Base-by-base conservation (phyloP, 2,113 vertebrate genomes). In the Vanacampus margaritifer region DNA sequence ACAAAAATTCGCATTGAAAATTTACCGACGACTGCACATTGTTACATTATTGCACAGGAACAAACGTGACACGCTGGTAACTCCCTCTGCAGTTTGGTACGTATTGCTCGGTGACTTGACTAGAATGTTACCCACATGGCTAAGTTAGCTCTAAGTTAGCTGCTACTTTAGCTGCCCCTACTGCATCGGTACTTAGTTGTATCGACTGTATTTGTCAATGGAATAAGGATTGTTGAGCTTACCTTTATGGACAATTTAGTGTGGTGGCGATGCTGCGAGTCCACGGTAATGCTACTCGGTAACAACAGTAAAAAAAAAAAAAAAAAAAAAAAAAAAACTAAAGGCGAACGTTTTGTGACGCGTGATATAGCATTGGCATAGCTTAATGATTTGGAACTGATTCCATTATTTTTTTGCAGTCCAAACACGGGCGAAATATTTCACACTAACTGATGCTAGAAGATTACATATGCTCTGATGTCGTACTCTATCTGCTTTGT, bases 141-240 rank as follows among this genome's bases (percentile, higher is more conserved):
- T 54, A 26, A 24, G 19, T 68, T 65, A 79, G 61, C 70, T 3
- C 13, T 74, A 66, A 12, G 28, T n/a, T 8, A 23, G 17, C 8
- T 11, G 2, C n/a, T 62, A 62, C 28, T 62, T 23, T 43, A 43
- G 16, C 39, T 36, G 17, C 10, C 36, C 5, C 14, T 17, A 3
- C 60, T 9, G 39, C 7, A 43, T 4, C 48, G 21, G 21, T 23
- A 51, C 19, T 51, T 57, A 3, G 54, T 57, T 32, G 1, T 57
- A 57, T n/a, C 21, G 37, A n/a, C 37, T 23, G 19, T 16, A 41
- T 23, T 58, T 60, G 58, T 58, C 28, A 36, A 37, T 12, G 28
- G 26, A 35, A 8, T 23, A 16, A 13, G 14, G 14, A 43, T 41
- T 8, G 23, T 17, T 17, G 37, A 6, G 14, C 14, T 43, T 21